A percentile compares a stretch with the other conserved stretches of the same genome.
Conservation (phyloP, 2,113 vertebrate species). For the Cathartes aura region DNA sequence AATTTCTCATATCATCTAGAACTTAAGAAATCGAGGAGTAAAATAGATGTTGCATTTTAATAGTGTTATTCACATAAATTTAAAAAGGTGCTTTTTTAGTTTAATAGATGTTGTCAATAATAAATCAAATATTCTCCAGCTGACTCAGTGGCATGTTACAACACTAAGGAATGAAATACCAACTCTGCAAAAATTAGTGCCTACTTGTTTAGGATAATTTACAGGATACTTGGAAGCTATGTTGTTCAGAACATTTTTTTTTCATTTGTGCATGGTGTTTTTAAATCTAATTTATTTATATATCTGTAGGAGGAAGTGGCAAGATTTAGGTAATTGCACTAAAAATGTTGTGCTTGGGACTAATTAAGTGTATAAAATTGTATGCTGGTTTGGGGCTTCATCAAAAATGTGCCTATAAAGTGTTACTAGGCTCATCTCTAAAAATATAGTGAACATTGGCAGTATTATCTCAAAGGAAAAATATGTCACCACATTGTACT, state of each 20-base stretch:
- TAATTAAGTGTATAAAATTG: background rate
- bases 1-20: background rate
- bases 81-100: background rate
- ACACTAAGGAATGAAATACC: background rate
- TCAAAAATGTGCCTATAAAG: background rate
- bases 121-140: background rate
- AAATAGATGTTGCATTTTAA: background rate
- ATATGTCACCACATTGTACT: accelerated
- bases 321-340: background rate
- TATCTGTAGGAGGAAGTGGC: background rate
- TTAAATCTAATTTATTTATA: background rate
- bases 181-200: background rate
- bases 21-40: background rate
- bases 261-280: background rate
- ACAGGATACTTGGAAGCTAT: background rate
- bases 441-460: background rate
- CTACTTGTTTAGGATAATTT: background rate
- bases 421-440: background rate
- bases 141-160: background rate
- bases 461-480: background rate
- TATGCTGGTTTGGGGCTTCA: background rate
- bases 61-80: background rate
- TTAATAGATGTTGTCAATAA: background rate
- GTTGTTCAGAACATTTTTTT: background rate
- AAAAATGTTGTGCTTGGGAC: background rate